phyloP scores from a whole-genome alignment of 2,113 vertebrate species.

The Sarotherodon lohbergeri region DNA sequence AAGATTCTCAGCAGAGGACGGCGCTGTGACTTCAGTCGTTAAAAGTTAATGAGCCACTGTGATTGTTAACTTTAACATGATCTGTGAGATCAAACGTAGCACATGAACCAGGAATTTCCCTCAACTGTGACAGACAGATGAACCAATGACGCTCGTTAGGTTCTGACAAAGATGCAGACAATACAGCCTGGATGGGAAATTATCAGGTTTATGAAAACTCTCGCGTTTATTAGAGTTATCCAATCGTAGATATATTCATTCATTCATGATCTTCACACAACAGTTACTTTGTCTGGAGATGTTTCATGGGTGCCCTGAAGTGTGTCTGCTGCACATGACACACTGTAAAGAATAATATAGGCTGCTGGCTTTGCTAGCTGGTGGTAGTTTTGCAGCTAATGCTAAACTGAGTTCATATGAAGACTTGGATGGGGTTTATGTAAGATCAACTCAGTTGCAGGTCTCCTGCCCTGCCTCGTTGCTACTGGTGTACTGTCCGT shows the following conservation, averaged over 20 bases:
- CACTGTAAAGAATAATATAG: not conserved
- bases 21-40: not conserved
- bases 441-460: no score
- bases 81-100: not conserved
- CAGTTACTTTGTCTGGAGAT: not conserved
- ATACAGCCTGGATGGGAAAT: not conserved
- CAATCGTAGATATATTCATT: not conserved
- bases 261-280: not conserved
- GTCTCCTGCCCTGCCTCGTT: no score
- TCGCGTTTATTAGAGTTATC: not conserved
- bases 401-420: not conserved
- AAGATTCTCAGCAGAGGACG: not conserved
- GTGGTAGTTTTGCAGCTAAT: not conserved
- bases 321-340: not conserved
- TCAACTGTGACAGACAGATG: not conserved
- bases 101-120: not conserved
- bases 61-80: not conserved
- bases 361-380: not conserved
- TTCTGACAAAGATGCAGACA: not conserved
- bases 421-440: not conserved
- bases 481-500: not conserved
- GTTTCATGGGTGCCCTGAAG: not conserved
- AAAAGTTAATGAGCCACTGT: not conserved
- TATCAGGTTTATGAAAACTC: not conserved
- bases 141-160: not conserved